phyloP scores from a whole-genome alignment of 2,888 invertebrate species.

The Ophioninae sp. region DNA sequence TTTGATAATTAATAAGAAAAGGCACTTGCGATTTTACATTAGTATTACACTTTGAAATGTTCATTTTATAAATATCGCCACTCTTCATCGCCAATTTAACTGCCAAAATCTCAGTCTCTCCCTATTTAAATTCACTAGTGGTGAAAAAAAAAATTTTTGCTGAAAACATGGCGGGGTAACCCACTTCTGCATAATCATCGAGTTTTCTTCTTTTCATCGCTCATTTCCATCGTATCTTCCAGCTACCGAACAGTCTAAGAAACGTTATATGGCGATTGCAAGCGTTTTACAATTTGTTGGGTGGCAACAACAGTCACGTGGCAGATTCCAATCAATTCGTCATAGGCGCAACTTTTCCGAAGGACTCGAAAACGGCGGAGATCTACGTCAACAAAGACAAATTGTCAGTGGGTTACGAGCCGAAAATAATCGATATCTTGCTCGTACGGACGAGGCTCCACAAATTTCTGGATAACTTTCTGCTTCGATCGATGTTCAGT shows the following conservation, averaged over 20 bases:
- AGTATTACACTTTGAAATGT: no score
- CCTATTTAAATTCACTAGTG: no score
- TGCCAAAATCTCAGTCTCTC: no score
- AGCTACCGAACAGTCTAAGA: conserved; percentile 73
- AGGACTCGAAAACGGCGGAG: conserved; percentile 70
- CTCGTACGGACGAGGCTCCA: conserved; percentile 75
- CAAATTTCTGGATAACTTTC: conserved; percentile 73
- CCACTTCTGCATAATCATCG: no score
- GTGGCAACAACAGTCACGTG: conserved; percentile 70
- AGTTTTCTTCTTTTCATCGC: no score
- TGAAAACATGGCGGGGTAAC: no score
- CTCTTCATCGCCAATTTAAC: no score
- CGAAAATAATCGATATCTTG: conserved; percentile 72
- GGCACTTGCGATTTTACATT: no score
- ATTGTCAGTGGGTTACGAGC: conserved; percentile 70
- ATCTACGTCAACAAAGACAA: conserved; percentile 72
- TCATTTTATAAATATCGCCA: no score
- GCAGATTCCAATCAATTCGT: conserved; percentile 67
- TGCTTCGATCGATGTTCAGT: conserved; percentile 75
- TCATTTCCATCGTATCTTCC: conserved; percentile 12
- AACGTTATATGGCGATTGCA: conserved; percentile 71
- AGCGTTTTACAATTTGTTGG: conserved; percentile 74
- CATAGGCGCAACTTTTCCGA: conserved; percentile 73
- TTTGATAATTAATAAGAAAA: no score
- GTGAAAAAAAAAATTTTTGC: no score